These are phyloP conservation scores for Manis pentadactyla DNA, from an alignment of 2,797 vertebrate species.

Conservation along the genomic window DNA sequence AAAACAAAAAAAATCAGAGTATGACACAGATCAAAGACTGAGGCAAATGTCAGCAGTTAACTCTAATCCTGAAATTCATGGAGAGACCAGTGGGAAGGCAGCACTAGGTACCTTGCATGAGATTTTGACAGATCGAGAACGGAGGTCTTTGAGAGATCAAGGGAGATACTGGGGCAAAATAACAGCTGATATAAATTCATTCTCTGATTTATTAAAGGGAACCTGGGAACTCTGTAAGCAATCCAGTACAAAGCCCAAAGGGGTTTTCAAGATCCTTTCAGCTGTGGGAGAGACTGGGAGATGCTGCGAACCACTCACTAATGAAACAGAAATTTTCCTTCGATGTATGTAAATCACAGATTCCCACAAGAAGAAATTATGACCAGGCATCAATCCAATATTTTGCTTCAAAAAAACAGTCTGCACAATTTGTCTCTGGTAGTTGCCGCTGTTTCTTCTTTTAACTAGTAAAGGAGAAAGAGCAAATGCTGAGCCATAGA, in stretches of 20 bases:
- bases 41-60: background rate
- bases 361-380: background rate
- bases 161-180: slow-evolving; percentile 36
- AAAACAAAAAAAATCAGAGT: slow-evolving; percentile 70
- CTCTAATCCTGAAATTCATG: background rate
- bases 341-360: background rate
- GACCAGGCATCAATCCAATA: background rate
- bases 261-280: background rate
- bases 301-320: background rate
- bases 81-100: background rate
- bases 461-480: slow-evolving; percentile 14
- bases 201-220: slow-evolving; percentile 38
- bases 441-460: background rate
- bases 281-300: background rate
- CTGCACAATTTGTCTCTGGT: background rate
- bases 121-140: background rate
- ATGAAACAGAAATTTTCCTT: background rate
- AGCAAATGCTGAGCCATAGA: background rate
- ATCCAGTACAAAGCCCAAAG: background rate
- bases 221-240: background rate
- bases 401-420: background rate
- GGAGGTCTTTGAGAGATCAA: slow-evolving; percentile 33
- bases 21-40: slow-evolving; percentile 40
- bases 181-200: slow-evolving; percentile 31
- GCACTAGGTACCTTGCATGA: background rate